phyloP scores from a whole-genome alignment of 2,888 invertebrate genomes.

The Steinernema scapterisci region DNA sequence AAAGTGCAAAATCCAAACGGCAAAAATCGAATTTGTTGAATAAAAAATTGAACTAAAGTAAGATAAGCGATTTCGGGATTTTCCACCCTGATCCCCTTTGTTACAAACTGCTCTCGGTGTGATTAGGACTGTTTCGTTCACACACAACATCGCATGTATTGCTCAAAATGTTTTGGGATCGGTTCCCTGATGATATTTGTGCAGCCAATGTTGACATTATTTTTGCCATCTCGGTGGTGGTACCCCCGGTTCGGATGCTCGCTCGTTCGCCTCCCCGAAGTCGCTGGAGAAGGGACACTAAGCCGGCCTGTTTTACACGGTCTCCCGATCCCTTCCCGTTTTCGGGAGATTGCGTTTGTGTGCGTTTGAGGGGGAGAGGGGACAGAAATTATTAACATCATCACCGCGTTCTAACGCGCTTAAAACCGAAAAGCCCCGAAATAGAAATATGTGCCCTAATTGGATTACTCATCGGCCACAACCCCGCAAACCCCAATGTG shows the following conservation, averaged over 20 bases:
- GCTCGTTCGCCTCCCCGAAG: not conserved
- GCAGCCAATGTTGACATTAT: slow-evolving; percentile 26
- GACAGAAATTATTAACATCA: slow-evolving; percentile 3
- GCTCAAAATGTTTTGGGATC: slow-evolving; percentile 3
- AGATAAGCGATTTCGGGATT: too few relatives aligned
- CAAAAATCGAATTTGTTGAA: too few relatives aligned
- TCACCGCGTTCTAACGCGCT: slow-evolving; percentile 5
- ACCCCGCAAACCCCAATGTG: slow-evolving; percentile 1
- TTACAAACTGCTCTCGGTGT: not conserved
- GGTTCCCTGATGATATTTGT: slow-evolving; percentile 17
- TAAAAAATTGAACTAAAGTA: too few relatives aligned
- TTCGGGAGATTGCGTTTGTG: too few relatives aligned
- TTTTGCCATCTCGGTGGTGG: not conserved
- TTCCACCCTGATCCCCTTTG: too few relatives aligned
- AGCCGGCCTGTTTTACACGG: too few relatives aligned
- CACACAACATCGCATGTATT: not conserved
- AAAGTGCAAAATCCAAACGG: too few relatives aligned
- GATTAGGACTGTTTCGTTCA: slow-evolving; percentile 3
- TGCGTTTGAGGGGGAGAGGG: not conserved
- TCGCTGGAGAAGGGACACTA: not conserved
- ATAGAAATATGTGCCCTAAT: slow-evolving; percentile 27
- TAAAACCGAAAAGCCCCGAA: not conserved
- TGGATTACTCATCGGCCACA: slow-evolving; percentile 30
- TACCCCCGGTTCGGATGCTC: not conserved
- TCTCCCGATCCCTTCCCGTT: too few relatives aligned